Percentiles rank a stretch among this genome's conserved stretches.
These are phyloP conservation scores for Camponotus floridanus DNA, from an alignment of 1,140 invertebrate genomes.

Conservation along the genomic window DNA sequence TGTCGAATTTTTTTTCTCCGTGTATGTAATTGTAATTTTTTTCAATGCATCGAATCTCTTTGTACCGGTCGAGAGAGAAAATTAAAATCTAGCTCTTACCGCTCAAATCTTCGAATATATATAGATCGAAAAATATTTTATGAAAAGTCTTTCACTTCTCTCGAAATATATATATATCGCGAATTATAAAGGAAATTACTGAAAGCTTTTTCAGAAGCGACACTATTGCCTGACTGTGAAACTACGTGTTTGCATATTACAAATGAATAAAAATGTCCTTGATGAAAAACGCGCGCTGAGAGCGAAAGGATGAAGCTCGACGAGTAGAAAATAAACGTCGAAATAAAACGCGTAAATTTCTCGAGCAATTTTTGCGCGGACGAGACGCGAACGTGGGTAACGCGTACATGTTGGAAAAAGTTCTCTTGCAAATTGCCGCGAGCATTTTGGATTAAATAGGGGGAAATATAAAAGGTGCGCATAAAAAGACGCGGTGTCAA, in stretches of 20 bases:
- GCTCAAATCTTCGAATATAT: not conserved
- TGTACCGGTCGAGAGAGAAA: not conserved
- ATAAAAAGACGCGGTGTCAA: not conserved
- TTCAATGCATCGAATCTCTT: not conserved
- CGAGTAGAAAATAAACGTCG: constrained; percentile 28
- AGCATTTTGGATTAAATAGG: constrained; percentile 39
- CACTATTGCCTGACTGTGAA: constrained; percentile 1
- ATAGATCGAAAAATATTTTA: not conserved
- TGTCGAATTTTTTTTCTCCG: not conserved
- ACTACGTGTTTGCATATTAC: not conserved
- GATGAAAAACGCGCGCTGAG: constrained; percentile 27
- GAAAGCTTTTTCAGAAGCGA: not conserved
- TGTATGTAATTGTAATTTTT: not conserved
- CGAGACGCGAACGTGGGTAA: constrained; percentile 7
- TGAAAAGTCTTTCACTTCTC: not conserved
- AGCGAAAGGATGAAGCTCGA: constrained; percentile 29
- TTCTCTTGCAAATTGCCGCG: constrained; percentile 40
- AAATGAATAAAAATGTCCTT: constrained; percentile 46
- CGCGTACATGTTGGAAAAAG: constrained; percentile 7
- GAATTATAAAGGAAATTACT: not conserved
- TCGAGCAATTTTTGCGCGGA: constrained; percentile 41
- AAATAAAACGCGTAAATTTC: constrained; percentile 50
- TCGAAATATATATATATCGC: not conserved
- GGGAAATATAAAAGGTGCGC: not conserved
- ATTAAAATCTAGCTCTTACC: not conserved